phyloP scores from a whole-genome alignment of 2,797 vertebrate species.

The Danio jaintianensis region DNA sequence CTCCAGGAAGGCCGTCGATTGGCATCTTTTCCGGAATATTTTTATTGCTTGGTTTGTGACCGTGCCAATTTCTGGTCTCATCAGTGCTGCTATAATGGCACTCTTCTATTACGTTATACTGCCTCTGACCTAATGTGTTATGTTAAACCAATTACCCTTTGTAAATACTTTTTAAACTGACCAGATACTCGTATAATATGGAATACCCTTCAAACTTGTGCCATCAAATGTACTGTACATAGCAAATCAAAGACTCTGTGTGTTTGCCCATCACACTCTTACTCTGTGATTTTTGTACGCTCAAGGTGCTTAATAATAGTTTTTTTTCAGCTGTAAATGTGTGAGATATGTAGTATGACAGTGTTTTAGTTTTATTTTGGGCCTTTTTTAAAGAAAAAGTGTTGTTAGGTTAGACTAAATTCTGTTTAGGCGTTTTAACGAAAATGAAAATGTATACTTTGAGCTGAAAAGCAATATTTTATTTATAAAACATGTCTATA shows the following conservation, averaged over 20 bases:
- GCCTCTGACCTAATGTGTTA: slow-evolving; percentile 63
- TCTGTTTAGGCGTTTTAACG: background rate
- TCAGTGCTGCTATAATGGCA: slow-evolving; percentile 95
- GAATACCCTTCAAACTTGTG: background rate
- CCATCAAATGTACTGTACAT: slow-evolving; percentile 46
- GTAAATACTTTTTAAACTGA: slow-evolving; percentile 18
- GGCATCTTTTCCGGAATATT: slow-evolving; percentile 95
- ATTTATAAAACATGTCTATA: slow-evolving; percentile 25
- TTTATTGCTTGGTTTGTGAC: slow-evolving; percentile 98
- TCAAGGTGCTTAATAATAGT: slow-evolving; percentile 11
- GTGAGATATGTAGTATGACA: background rate
- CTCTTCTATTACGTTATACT: slow-evolving; percentile 83
- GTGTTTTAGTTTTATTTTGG: slow-evolving; percentile 17
- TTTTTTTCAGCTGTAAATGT: background rate
- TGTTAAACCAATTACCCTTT: background rate
- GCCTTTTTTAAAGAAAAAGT: slow-evolving; percentile 3
- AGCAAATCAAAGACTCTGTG: slow-evolving; percentile 26
- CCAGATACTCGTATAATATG: background rate
- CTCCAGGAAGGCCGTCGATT: slow-evolving; percentile 94
- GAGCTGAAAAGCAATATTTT: slow-evolving; percentile 21
- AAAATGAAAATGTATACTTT: background rate
- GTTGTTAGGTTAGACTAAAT: background rate
- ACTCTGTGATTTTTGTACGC: slow-evolving; percentile 19
- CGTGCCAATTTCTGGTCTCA: slow-evolving; percentile 91
- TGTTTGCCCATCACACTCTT: background rate